Conservation (phyloP, 2,113 vertebrate species). For the Otolemur garnettii region DNA sequence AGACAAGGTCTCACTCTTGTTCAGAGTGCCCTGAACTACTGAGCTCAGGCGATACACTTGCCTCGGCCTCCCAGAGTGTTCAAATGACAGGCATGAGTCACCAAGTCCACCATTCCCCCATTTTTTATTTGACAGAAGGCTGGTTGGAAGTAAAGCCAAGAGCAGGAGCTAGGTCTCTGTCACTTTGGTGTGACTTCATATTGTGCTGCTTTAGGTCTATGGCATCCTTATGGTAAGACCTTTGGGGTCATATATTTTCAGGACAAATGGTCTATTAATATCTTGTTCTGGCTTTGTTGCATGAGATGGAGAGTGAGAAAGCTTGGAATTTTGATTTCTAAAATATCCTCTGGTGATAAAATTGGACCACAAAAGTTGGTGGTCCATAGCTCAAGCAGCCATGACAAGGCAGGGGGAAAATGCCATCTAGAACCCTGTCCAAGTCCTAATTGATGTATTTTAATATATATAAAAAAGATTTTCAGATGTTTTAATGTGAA, state of each 20-base stretch:
- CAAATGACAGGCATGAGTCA: no score
- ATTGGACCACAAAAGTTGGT: not conserved
- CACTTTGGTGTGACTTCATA: not conserved
- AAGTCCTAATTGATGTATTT: not conserved
- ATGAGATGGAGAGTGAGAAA: not conserved
- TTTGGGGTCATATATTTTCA: constrained; percentile 26
- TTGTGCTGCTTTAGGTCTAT: not conserved
- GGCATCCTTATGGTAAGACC: not conserved
- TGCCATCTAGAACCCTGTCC: not conserved
- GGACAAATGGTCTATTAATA: not conserved
- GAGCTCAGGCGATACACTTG: no score
- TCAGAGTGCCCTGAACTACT: no score
- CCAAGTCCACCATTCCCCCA: no score
- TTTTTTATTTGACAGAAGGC: not conserved
- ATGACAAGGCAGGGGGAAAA: not conserved
- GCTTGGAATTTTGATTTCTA: not conserved
- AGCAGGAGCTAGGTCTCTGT: not conserved
- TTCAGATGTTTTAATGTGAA: constrained; percentile 14
- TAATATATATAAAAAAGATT: not conserved
- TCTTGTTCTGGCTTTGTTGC: not conserved
- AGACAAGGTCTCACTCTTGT: no score
- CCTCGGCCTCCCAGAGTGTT: no score
- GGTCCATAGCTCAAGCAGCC: not conserved
- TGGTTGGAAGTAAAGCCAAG: not conserved
- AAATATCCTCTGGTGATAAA: not conserved